Evolutionary conservation across 2,113 vertebrate species (phyloP), one percentile per base, ranked within the genome.

Genomic region (Balaenoptera acutorostrata): DNA sequence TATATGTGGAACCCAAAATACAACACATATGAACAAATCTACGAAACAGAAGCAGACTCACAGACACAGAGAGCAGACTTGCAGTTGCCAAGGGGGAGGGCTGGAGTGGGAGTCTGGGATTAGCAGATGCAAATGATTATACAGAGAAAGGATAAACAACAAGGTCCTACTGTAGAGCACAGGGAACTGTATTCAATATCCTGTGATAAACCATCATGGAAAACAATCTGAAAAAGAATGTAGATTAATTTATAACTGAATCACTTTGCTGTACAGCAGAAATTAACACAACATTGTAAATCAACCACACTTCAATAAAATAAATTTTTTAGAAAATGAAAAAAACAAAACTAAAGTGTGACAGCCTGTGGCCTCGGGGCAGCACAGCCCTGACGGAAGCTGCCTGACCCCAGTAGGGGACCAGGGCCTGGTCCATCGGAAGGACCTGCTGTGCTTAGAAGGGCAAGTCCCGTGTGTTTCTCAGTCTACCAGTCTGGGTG

Each of bases 311-410:
- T 9, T 29, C 71, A 29, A 17, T 7, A 57, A 44, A 27, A 33
- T 11, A 49, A 2, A 20, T 20, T 31, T 75, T 49, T 46, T 74
- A 25, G 15, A 74, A 75, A 49, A 11, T 8, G 44, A 31, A 20
- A 46, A 31, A 46, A 75, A 75, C 41, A 10, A 31, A 75, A 12
- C 13, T 5, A 36, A 17, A 69, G 6, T 55, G 11, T 3, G 17
- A 1, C 0, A 75, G 2, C 11, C 8, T 3, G 6, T 5, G 27
- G 25, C 27, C 8, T 29, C 44, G 27, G 11, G 29, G 55, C 44
- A 83, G 77, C 23, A 27, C 0, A 7, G 85, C 33, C 13, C 20
- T 4, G 29, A 29, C 41, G 68, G 55, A 52, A 33, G 44, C 1
- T 7, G 63, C 29, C 11, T 10, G 29, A 39, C 21, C 64, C 89